A percentile compares a stretch with the other conserved stretches of the same genome.
Conservation (phyloP, 2,888 invertebrate genomes). For the Pollenia labialis region DNA sequence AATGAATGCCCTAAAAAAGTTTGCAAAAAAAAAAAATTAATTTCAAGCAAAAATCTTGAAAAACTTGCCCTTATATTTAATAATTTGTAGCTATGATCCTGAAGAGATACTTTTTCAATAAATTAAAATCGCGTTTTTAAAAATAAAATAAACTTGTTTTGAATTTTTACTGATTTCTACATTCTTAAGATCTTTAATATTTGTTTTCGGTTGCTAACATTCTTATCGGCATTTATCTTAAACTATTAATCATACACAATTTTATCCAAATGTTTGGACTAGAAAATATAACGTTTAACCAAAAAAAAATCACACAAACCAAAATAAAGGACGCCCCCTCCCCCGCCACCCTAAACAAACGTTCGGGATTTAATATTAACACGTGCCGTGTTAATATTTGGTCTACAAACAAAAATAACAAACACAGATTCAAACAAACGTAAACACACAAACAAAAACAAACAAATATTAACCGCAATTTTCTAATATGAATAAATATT, state of each 20-base stretch:
- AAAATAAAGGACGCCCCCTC: conserved; percentile 58
- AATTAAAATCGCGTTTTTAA: too few relatives aligned
- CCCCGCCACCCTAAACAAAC: conserved; percentile 19
- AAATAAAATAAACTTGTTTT: too few relatives aligned
- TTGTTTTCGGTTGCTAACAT: not conserved
- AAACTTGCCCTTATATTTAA: too few relatives aligned
- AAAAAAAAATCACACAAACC: conserved; percentile 16
- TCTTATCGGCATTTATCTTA: conserved; percentile 41
- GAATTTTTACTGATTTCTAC: too few relatives aligned
- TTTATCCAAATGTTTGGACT: conserved; percentile 51
- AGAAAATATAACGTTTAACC: conserved; percentile 25
- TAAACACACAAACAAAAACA: conserved; percentile 34
- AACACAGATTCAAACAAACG: conserved; percentile 27
- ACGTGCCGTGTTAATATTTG: conserved; percentile 73
- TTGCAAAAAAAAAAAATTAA: too few relatives aligned
- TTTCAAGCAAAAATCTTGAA: too few relatives aligned
- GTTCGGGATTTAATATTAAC: conserved; percentile 68
- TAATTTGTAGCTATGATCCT: too few relatives aligned
- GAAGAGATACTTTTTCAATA: too few relatives aligned
- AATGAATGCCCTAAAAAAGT: too few relatives aligned
- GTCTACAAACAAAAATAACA: conserved; percentile 48
- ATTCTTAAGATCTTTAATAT: too few relatives aligned
- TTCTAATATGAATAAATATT: conserved; percentile 63
- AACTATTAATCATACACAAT: conserved; percentile 61
- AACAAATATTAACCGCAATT: conserved; percentile 72